Conservation (phyloP, 1,140 invertebrate genomes). For the Lordiphosa mommai region DNA sequence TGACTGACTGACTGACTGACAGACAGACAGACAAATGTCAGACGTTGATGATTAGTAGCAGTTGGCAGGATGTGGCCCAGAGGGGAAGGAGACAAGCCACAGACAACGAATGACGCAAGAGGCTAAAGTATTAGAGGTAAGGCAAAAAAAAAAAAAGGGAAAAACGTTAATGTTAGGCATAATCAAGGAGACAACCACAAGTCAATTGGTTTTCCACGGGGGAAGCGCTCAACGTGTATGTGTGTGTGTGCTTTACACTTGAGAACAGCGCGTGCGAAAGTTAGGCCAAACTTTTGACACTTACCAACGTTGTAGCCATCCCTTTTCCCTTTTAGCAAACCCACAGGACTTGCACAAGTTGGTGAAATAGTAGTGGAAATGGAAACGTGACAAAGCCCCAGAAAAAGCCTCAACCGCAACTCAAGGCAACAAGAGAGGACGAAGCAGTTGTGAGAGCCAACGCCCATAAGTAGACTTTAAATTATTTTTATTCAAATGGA, state of each 20-base stretch:
- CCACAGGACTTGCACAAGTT: conserved; percentile 2
- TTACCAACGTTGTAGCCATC: conserved; percentile 13
- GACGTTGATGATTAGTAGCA: conserved; percentile 49
- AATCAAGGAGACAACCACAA: conserved; percentile 43
- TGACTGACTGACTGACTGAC: conserved; percentile 25
- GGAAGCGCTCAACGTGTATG: conserved; percentile 1
- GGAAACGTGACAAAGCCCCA: conserved; percentile 43
- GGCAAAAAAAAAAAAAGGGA: conserved; percentile 28
- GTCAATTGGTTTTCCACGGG: conserved; percentile 33
- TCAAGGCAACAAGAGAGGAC: conserved; percentile 9
- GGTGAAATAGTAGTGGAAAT: conserved; percentile 15
- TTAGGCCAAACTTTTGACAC: conserved; percentile 70
- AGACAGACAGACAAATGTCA: conserved; percentile 52
- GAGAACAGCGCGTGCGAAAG: conserved; percentile 51
- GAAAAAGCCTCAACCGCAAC: conserved; percentile 31
- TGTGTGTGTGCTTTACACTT: conserved; percentile 23
- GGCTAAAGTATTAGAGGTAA: conserved; percentile 57
- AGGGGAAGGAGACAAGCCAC: conserved; percentile 20
- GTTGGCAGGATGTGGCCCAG: background rate
- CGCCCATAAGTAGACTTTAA: conserved; percentile 49
- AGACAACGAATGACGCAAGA: conserved; percentile 27
- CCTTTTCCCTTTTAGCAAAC: conserved; percentile 1
- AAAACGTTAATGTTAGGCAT: conserved; percentile 48
- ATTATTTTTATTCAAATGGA: conserved; percentile 20
- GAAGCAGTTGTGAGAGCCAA: background rate